Conservation (phyloP, 2,797 vertebrate species). For the Microchirus variegatus region DNA sequence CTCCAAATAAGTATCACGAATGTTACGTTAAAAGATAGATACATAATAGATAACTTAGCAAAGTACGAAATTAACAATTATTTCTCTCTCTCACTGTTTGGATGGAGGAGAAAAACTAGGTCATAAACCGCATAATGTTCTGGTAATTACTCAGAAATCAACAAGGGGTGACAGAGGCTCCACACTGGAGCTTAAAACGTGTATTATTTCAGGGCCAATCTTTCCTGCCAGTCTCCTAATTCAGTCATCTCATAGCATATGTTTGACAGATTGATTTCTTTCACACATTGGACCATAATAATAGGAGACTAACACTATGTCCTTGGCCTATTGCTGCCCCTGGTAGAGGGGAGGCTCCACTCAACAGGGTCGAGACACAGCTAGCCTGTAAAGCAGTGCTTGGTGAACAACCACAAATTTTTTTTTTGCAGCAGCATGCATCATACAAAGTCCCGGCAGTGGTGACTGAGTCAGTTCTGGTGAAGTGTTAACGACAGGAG, state of each 20-base stretch:
- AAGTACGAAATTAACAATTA: no score
- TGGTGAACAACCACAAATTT: conserved; percentile 20
- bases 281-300: conserved; percentile 6
- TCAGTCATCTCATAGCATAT: background rate
- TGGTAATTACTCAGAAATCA: no score
- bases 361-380: conserved; percentile 60
- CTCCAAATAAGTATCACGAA: no score
- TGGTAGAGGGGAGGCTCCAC: conserved; percentile 43
- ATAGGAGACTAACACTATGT: conserved; percentile 6
- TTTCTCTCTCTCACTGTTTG: no score
- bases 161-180: no score
- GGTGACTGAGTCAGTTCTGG: conserved; percentile 39
- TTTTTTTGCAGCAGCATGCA: conserved; percentile 9
- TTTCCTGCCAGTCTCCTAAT: background rate
- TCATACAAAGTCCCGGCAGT: conserved; percentile 18
- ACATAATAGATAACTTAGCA: no score
- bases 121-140: no score
- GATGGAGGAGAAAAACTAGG: no score
- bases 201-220: no score
- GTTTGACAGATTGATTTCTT: conserved; percentile 8
- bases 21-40: no score
- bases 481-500: conserved; percentile 42
- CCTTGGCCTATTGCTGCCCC: conserved; percentile 34
- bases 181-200: no score
- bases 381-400: conserved; percentile 66